A percentile compares a stretch with the other conserved stretches of the same genome.
phyloP scores from a whole-genome alignment of 1,140 invertebrate genomes.

The Pomacea maculata region DNA sequence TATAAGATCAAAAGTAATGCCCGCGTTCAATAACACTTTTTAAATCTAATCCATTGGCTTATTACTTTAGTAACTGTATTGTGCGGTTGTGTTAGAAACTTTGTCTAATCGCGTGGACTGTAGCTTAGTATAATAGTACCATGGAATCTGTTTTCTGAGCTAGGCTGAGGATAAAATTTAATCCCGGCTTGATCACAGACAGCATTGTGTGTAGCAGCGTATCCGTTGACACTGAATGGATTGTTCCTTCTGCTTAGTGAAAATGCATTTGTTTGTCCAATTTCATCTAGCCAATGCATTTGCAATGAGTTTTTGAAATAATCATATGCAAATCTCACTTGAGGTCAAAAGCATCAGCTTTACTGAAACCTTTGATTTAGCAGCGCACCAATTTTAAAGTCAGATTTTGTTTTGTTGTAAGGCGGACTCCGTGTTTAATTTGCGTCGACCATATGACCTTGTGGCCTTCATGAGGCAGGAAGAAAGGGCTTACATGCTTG shows the following conservation, averaged over 20 bases:
- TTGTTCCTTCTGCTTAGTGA: too few species aligned
- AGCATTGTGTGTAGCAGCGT: too few species aligned
- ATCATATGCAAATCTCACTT: neutral
- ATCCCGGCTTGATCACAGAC: too few species aligned
- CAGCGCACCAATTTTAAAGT: neutral
- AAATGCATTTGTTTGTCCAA: neutral
- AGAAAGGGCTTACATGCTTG: slow-evolving; percentile 73
- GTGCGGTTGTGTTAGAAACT: too few species aligned
- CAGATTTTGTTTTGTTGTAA: slow-evolving; percentile 46
- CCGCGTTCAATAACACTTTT: neutral
- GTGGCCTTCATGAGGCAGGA: slow-evolving; percentile 85
- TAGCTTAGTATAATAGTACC: too few species aligned
- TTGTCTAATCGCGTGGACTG: too few species aligned
- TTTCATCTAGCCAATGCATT: too few species aligned
- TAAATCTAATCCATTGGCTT: neutral
- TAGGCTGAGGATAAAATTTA: too few species aligned
- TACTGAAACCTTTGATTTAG: neutral
- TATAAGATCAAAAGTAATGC: neutral
- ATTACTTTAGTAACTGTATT: too few species aligned
- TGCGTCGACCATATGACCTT: slow-evolving; percentile 81
- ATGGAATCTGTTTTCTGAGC: too few species aligned
- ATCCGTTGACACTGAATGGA: too few species aligned
- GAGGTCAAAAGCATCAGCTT: neutral
- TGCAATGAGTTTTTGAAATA: neutral
- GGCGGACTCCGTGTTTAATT: slow-evolving; percentile 79